Evolutionary conservation across 1,140 invertebrate species (phyloP).

Genomic region (Heliconius hewitsoni): DNA sequence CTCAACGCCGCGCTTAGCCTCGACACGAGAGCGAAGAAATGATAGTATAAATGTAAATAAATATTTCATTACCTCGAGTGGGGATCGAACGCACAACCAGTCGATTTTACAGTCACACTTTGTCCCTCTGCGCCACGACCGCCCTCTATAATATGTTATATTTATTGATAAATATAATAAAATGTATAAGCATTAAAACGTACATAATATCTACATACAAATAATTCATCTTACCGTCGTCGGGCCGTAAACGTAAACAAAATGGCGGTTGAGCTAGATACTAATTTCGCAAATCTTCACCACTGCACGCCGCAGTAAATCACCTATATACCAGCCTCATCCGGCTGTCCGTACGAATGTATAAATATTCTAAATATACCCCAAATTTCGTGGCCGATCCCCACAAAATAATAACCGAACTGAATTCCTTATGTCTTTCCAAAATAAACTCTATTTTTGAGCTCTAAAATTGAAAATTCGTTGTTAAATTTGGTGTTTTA

Average conservation of each 20-base stretch:
- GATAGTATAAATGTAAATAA: too few species aligned
- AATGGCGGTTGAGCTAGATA: slow-evolving; percentile 53
- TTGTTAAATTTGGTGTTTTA: not conserved
- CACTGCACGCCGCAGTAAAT: slow-evolving; percentile 61
- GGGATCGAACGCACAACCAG: too few species aligned
- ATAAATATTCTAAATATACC: slow-evolving; percentile 79
- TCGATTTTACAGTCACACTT: too few species aligned
- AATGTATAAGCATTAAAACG: not conserved
- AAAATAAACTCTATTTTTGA: slow-evolving; percentile 21
- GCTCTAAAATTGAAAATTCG: slow-evolving; percentile 34
- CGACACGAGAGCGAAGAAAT: too few species aligned
- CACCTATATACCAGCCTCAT: slow-evolving; percentile 71
- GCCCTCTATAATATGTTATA: not conserved
- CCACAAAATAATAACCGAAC: not conserved
- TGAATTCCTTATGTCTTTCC: not conserved
- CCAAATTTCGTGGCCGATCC: slow-evolving; percentile 58
- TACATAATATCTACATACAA: not conserved
- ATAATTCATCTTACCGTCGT: slow-evolving; percentile 22
- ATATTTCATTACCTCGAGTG: too few species aligned
- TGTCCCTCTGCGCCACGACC: too few species aligned
- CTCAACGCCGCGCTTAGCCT: too few species aligned
- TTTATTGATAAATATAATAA: not conserved
- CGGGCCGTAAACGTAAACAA: slow-evolving; percentile 46
- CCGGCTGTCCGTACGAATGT: slow-evolving; percentile 72
- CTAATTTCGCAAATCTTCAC: slow-evolving; percentile 73